phyloP scores from a whole-genome alignment of 2,888 invertebrate genomes.

The Drosophila gaucha region DNA sequence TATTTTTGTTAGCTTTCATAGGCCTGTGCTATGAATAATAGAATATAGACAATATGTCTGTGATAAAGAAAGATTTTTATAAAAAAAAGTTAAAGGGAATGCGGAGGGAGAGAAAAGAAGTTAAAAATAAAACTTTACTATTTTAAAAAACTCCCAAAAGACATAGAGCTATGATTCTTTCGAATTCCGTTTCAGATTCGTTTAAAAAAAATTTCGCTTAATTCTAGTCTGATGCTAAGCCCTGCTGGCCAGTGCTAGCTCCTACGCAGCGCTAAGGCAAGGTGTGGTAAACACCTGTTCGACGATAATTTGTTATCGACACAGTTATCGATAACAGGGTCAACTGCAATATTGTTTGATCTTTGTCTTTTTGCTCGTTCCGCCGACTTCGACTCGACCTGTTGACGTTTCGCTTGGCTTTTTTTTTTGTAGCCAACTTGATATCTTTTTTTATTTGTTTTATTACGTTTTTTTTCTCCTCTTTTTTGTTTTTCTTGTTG shows the following conservation, averaged over 20 bases:
- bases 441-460: slow-evolving; percentile 28
- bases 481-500: slow-evolving; percentile 19
- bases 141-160: no score
- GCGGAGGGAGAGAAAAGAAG: not conserved
- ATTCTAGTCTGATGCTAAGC: no score
- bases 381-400: slow-evolving; percentile 64
- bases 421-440: slow-evolving; percentile 24
- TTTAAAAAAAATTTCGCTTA: no score
- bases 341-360: slow-evolving; percentile 21
- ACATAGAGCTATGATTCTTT: no score
- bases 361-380: slow-evolving; percentile 4
- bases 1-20: not conserved
- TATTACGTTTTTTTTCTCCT: slow-evolving; percentile 20
- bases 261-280: no score
- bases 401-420: slow-evolving; percentile 46
- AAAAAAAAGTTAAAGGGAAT: no score
- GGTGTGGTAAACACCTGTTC: no score
- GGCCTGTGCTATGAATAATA: not conserved
- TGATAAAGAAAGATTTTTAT: not conserved
- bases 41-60: no score
- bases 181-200: no score
- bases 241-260: no score
- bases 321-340: slow-evolving; percentile 9
- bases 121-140: no score
- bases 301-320: slow-evolving; percentile 1